Evolutionary conservation across 2,113 vertebrate genomes (phyloP), one percentile per base, ranked within the genome.

Genomic region (Lynx canadensis): DNA sequence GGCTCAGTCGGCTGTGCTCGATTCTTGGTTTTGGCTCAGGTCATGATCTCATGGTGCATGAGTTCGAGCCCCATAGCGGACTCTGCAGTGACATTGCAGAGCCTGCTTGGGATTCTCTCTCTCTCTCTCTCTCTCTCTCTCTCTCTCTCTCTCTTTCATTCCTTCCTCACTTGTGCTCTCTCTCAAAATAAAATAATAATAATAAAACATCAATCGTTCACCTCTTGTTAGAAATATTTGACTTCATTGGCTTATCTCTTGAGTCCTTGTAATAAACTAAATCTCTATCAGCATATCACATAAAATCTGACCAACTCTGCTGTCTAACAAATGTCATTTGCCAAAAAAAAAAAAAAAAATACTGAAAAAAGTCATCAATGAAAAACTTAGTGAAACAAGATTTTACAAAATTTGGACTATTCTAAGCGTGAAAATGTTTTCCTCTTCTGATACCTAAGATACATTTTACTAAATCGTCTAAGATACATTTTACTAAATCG

Each of bases 251-350:
- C 60, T 33, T 92, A 10, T 81, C 21, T 73, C 45, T 96, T 89
- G 57, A 95, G 76, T 23, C 13, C 55, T 18, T n/a, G 12, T 15
- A 38, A 36, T 76, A 84, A 82, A 79, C n/a, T 96, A 97, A 98
- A 95, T 48, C 41, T 89, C 45, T 97, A 65, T 73, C 2, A 74
- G 55, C n/a, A n/a, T 68, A 65, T 0, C 16, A 76, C 7, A 25
- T 84, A 95, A 96, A 93, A 80, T 81, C 33, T 50, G 16, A 85
- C 76, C 45, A 87, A n/a, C 7, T 73, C 8, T 16, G 52, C 45
- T 55, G 4, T 48, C 21, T 95, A 88, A 31, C 4, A 91, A 76
- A 50, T 55, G 1, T 7, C 21, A 15, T 50, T 79, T 23, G 33
- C 10, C 13, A 63, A 68, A 55, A 78, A 31, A 38, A 63, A 66